Base-by-base conservation (phyloP, 2,888 invertebrate genomes). In the Acrobeloides nanus region DNA sequence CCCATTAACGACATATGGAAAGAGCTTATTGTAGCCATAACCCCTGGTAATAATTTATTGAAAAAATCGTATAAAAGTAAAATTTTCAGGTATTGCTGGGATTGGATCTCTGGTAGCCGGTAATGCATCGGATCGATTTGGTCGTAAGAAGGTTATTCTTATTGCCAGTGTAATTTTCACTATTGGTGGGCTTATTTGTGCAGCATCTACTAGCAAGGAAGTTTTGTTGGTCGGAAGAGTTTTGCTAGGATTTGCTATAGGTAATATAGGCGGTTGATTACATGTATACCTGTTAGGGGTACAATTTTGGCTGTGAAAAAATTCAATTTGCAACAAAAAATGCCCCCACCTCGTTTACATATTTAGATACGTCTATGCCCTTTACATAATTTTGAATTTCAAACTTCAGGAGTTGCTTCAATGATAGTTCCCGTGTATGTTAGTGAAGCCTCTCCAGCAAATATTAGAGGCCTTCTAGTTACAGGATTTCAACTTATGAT, bases 391-490 rank as follows among this genome's bases (percentile, higher is more conserved):
- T n/a, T n/a, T n/a, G 15, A 12, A 10, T 4, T 37, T 12, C 8
- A 29, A 7, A 38, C 20, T 42, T 1, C 35, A 62, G 64, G 70
- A 3, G 58, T 70, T 38, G 65, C 70, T 2, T 68, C 67, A 3
- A 80, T 79, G 78, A 77, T 78, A 31, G 77, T 80, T 3, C 81
- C 81, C 3, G 75, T 81, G 53, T 81, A 80, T 64, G 78, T 81
- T 31, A 78, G 79, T 21, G 81, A 81, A 66, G 74, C 76, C 41
- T 75, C 80, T 0, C 79, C 80, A 2, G 55, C 75, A 4, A 72
- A 76, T 38, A 63, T 76, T 20, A 70, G 81, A 24, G 81, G 81
- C 20, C 65, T 74, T 6, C 70, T 81, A 29, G 20, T 80, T 29
- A 77, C 79, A 0, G 57, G 77, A 23, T 80, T 80, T 63, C 76